phyloP scores from a whole-genome alignment of 2,113 vertebrate species.

The Gymnarchus niloticus region DNA sequence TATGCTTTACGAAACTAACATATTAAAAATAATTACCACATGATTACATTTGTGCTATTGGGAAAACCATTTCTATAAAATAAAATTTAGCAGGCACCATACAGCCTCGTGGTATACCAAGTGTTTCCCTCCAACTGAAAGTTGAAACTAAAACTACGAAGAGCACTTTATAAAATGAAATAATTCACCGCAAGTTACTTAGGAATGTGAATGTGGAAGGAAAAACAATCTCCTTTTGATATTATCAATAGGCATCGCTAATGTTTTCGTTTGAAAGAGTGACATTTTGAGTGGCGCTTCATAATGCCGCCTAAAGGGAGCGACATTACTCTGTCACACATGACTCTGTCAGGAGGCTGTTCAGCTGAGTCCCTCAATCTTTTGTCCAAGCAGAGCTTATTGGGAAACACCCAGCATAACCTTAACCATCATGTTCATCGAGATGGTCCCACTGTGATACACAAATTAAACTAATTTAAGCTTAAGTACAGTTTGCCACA shows the following conservation, averaged over 20 bases:
- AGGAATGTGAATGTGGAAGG: background rate
- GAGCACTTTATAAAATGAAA: background rate
- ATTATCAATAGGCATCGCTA: background rate
- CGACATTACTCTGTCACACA: background rate
- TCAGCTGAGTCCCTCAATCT: background rate
- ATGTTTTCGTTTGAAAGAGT: background rate
- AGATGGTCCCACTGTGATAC: background rate
- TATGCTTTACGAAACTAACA: background rate
- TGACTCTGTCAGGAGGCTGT: background rate
- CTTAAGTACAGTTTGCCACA: background rate
- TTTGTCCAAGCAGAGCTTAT: background rate
- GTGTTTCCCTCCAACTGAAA: background rate
- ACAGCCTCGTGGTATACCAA: too few relatives aligned
- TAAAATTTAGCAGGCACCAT: background rate
- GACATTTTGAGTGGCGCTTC: background rate
- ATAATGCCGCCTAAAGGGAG: constrained; percentile 10
- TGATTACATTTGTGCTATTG: too few relatives aligned
- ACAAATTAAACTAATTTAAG: background rate
- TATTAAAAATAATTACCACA: too few relatives aligned
- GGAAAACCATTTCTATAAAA: background rate
- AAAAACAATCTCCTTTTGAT: background rate
- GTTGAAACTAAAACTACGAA: background rate
- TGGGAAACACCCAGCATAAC: background rate
- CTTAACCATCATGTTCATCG: background rate
- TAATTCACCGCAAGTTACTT: background rate